These are phyloP conservation scores for Lepilemur ruficaudatus DNA, from an alignment of 2,797 vertebrate genomes.

Conservation along the genomic window DNA sequence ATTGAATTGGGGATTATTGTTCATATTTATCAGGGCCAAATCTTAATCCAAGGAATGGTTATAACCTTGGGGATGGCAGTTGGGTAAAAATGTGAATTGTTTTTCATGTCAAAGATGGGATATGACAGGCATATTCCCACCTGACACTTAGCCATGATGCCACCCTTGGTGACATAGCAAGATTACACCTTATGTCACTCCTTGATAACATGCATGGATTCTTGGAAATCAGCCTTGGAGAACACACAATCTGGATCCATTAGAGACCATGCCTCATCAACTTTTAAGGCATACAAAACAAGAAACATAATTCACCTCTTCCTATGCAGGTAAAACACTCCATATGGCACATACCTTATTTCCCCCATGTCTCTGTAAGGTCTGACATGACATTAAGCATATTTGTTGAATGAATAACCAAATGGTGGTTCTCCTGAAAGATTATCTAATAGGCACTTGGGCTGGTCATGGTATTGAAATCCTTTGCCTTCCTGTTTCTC, in stretches of 20 bases:
- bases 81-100: conserved; percentile 27
- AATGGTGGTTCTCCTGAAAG: neutral
- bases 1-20: neutral
- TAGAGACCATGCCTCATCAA: neutral
- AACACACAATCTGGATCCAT: neutral
- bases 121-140: neutral
- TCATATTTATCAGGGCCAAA: neutral
- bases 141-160: neutral
- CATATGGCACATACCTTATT: neutral
- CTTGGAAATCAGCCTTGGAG: conserved; percentile 24
- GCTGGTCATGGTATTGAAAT: neutral
- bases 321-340: neutral
- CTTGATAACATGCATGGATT: neutral
- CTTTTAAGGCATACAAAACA: neutral
- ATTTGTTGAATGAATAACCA: neutral
- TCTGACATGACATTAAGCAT: neutral
- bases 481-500: neutral
- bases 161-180: neutral
- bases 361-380: neutral
- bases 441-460: neutral
- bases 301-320: neutral
- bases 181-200: conserved; percentile 15
- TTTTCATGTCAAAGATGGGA: conserved; percentile 11
- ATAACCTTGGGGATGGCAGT: neutral
- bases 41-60: conserved; percentile 12